Percentiles rank a stretch among this genome's conserved stretches.
phyloP scores from a whole-genome alignment of 2,797 vertebrate genomes.

The Bradypus variegatus region DNA sequence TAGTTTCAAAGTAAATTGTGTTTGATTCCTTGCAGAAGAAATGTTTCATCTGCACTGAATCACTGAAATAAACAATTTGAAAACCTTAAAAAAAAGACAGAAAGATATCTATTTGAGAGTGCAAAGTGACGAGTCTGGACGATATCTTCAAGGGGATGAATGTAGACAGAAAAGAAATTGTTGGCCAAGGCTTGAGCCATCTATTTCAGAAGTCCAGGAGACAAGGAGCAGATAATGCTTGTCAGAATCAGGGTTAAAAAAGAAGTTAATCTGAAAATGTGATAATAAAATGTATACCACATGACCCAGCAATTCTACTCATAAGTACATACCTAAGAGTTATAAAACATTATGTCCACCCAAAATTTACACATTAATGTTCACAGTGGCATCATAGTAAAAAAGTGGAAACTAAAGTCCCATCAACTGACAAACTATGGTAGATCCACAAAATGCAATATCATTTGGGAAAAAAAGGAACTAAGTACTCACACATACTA shows the following conservation, averaged over 20 bases:
- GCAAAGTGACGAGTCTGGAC: not conserved
- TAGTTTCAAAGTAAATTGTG: too few relatives aligned
- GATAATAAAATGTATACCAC: not conserved
- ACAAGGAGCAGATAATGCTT: not conserved
- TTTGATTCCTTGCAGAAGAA: too few relatives aligned
- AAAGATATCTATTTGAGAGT: not conserved
- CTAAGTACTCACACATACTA: not conserved
- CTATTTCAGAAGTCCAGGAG: not conserved
- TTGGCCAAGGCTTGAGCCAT: not conserved
- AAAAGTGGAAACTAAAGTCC: not conserved
- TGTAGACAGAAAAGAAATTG: not conserved
- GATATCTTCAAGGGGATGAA: not conserved
- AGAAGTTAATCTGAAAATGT: not conserved
- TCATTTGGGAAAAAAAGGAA: not conserved
- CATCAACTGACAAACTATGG: too few relatives aligned
- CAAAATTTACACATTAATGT: not conserved
- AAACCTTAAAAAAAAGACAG: too few relatives aligned
- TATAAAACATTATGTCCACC: too few relatives aligned
- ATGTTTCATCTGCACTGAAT: too few relatives aligned
- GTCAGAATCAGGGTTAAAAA: not conserved
- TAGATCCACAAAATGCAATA: too few relatives aligned
- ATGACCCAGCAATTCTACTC: not conserved
- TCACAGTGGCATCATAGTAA: not conserved
- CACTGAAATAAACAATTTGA: too few relatives aligned
- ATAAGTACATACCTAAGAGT: not conserved